Base-by-base conservation (phyloP, 2,888 invertebrate species). In the Caenorhabditis becei region DNA sequence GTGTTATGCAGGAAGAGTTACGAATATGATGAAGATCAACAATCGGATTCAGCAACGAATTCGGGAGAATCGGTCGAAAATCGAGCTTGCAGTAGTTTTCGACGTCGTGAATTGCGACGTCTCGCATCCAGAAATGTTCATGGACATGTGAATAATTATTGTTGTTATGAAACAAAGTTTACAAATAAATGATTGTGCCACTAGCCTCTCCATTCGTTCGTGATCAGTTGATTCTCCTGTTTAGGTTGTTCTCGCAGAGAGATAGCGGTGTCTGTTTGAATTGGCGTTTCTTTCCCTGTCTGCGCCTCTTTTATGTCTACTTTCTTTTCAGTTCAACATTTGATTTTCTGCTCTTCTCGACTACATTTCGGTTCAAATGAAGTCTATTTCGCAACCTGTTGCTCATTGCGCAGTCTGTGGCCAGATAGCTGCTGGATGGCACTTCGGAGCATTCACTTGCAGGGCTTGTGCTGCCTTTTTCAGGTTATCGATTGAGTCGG, bases 81-180 rank as follows among this genome's bases (percentile, higher is more conserved):
- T 66, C 18, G 79, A 83, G n/a, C n/a, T 84, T 61, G 82, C 80
- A 0, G 26, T 65, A 20, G 47, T 84, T 18, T 83, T 84, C 59
- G 81, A 84, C 51, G 70, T 84, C 2, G 75, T 84, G 54, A 63
- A 69, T 44, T 56, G 78, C 20, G 77, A 78, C 18, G 28, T 78
- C 16, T 69, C 66, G 8, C 78, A 82, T 66, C 62, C 72, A 1
- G 62, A 72, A 16, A 62, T 72, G 71, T 72, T 72, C 14, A 37
- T 53, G 53, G 53, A 54, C 41, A n/a, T 66, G 20, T 62, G 24
- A 58, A 11, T 14, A 32, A 10, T n/a, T n/a, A n/a, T n/a, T n/a
- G n/a, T n/a, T n/a, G n/a, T n/a, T n/a, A n/a, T n/a, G n/a, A n/a
- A n/a, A n/a, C n/a, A n/a, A n/a, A n/a, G n/a, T n/a, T n/a, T n/a